Evolutionary conservation across 1,140 invertebrate genomes (phyloP).

Genomic region (Eulimnadia texana): DNA sequence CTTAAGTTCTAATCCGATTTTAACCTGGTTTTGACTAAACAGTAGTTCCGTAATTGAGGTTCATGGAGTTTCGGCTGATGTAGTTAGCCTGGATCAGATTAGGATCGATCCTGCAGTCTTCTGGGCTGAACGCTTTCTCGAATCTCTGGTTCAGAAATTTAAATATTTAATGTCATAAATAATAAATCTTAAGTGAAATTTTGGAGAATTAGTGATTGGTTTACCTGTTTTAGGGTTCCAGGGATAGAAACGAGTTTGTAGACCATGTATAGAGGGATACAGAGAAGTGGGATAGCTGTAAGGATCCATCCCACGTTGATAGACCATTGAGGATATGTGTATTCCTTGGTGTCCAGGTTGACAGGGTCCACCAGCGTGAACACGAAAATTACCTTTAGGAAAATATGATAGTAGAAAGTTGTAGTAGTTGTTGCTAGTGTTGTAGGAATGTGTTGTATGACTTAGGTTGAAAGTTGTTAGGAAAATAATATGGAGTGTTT

Average conservation of each 20-base stretch:
- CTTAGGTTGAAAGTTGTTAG: no score
- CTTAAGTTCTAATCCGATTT: no score
- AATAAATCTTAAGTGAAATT: background rate
- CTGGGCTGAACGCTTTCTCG: background rate
- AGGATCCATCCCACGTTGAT: conserved; percentile 53
- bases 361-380: conserved; percentile 47
- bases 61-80: background rate
- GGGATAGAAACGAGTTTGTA: conserved; percentile 39
- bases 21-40: no score
- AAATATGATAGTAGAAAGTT: conserved; percentile 16
- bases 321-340: conserved; percentile 50
- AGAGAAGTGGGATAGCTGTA: conserved; percentile 51
- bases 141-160: no score
- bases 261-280: conserved; percentile 49
- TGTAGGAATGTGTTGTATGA: no score
- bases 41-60: background rate
- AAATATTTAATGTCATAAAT: background rate
- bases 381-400: conserved; percentile 47
- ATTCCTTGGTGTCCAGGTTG: conserved; percentile 45
- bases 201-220: background rate
- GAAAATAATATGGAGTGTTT: no score
- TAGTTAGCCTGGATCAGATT: background rate
- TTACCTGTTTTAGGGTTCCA: conserved; percentile 36
- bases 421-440: conserved; percentile 1
- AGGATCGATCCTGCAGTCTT: background rate